Conservation (phyloP, 1,140 invertebrate genomes). For the Himalopsyche phryganea region DNA sequence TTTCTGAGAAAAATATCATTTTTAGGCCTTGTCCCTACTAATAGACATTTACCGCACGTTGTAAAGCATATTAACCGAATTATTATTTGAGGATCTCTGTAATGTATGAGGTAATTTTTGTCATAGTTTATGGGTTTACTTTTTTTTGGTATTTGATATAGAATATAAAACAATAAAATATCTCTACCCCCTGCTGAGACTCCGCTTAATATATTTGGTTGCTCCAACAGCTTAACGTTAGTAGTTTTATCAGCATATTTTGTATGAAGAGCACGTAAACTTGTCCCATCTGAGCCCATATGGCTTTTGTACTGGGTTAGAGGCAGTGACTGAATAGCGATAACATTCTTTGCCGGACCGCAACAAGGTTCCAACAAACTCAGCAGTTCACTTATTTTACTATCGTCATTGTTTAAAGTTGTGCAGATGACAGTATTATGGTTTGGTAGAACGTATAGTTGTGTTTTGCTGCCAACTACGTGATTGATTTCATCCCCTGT, state of each 20-base stretch:
- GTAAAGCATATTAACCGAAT: too few species aligned
- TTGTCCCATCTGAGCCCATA: background rate
- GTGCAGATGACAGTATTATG: slow-evolving; percentile 11
- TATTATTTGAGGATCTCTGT: too few species aligned
- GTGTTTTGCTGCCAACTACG: background rate
- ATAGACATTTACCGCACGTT: too few species aligned
- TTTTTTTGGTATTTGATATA: background rate
- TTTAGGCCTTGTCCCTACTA: too few species aligned
- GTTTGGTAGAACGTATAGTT: slow-evolving; percentile 11
- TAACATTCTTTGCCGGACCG: slow-evolving; percentile 4
- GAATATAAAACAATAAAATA: background rate
- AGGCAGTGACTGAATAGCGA: slow-evolving; percentile 16
- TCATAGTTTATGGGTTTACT: too few species aligned
- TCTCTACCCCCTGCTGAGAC: slow-evolving; percentile 31
- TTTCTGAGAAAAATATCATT: too few species aligned
- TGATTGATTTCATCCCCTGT: slow-evolving; percentile 7
- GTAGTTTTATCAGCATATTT: slow-evolving; percentile 3
- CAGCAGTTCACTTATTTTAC: slow-evolving; percentile 15
- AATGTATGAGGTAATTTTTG: too few species aligned
- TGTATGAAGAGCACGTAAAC: slow-evolving; percentile 19
- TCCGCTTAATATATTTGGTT: slow-evolving; percentile 31
- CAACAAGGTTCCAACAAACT: slow-evolving; percentile 17
- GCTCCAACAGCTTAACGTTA: slow-evolving; percentile 11
- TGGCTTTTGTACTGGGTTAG: slow-evolving; percentile 16
- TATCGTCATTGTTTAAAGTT: slow-evolving; percentile 19